Evolutionary conservation across 1,140 invertebrate species (phyloP), one percentile per base, ranked within the genome.

Genomic region (Ctenoplectra terminalis): DNA sequence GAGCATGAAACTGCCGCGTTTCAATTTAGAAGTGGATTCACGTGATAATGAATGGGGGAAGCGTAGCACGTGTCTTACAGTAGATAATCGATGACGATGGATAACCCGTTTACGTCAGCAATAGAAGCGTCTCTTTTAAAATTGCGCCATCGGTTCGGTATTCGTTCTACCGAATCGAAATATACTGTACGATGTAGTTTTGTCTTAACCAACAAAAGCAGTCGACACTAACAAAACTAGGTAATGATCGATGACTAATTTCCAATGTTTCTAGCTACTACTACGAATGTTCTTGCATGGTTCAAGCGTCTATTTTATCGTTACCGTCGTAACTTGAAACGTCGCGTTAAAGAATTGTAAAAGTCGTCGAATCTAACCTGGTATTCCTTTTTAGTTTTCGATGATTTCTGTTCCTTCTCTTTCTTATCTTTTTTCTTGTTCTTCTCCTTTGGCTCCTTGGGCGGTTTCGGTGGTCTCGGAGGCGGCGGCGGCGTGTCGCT

Each of bases 401-500:
- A 88, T 81, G 86, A 92, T 88, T 90, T 94, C 87, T 93, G 92
- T 37, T 93, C 91, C 63, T 94, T 94, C 46, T 94, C 93, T 81
- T 94, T 94, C 83, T 94, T 94, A 37, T 94, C 93, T 76, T 92
- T 94, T 76, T 94, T 94, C 82, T 93, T 92, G 77, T 92, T 93
- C 90, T 96, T 95, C 90, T 95, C 95, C 93, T 96, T 96, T 58
- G 95, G 94, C 91, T 97, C 96, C 89, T 96, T 96, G 81, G 96
- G 96, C 63, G 95, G 95, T 91, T 97, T 97, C 88, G 96, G 96
- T 73, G 97, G 96, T 87, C 96, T 96, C 58, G 95, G 95, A 23
- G 95, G 95, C 54, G 95, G 95, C 63, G 95, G 96, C 37, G 95
- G 95, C 90, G 96, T 96, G 71, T 96, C 96, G 81, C 95, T 95